Conservation (phyloP, 2,797 vertebrate species). For the Columba guinea region DNA sequence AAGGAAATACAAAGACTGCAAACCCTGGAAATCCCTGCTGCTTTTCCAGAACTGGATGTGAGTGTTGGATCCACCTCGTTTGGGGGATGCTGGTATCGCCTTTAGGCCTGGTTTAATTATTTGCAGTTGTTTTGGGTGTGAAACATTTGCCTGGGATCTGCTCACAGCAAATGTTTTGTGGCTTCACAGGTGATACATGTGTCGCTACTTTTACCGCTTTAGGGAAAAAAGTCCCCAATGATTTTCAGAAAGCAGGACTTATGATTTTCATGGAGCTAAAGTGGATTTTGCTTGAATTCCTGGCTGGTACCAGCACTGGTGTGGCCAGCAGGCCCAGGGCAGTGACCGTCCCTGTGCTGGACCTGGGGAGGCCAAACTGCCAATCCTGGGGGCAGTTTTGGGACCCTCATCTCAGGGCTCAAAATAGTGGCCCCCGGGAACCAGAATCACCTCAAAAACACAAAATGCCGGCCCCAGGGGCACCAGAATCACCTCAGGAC, state of each 20-base stretch:
- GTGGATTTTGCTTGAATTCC: neutral
- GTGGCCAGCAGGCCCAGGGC: neutral
- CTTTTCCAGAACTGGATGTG: neutral
- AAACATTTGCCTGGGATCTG: neutral
- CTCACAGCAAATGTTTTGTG: neutral
- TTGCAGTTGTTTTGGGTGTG: neutral
- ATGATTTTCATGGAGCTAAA: neutral
- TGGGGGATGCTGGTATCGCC: neutral
- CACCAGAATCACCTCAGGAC: too few relatives aligned
- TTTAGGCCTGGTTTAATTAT: neutral
- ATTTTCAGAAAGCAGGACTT: neutral
- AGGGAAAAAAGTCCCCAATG: fast-evolving
- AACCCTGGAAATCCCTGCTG: neutral
- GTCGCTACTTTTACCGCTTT: neutral
- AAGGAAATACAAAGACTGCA: neutral
- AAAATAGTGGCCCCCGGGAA: too few relatives aligned
- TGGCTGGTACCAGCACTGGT: neutral
- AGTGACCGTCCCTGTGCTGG: fast-evolving
- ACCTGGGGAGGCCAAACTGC: neutral
- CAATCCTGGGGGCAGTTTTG: neutral
- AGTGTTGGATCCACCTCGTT: neutral
- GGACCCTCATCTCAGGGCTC: too few relatives aligned
- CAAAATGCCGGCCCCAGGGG: too few relatives aligned
- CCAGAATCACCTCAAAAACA: too few relatives aligned
- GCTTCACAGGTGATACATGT: fast-evolving